Percentiles rank a stretch among this genome's conserved stretches.
These are phyloP conservation scores for Drosophila tripunctata DNA, from an alignment of 2,888 invertebrate genomes.

Conservation along the genomic window DNA sequence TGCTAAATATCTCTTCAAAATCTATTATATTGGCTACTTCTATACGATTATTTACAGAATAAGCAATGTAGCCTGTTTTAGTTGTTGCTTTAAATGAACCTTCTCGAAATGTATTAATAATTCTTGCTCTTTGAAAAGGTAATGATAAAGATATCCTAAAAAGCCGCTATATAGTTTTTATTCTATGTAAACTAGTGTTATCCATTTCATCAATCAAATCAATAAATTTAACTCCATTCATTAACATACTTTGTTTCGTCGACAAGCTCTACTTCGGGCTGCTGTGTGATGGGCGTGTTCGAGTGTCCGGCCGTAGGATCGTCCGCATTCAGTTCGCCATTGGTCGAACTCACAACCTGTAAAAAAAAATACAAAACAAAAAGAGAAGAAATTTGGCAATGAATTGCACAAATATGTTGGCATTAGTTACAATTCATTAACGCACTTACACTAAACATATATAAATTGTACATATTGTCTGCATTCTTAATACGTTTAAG, in stretches of 20 bases:
- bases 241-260: conserved; percentile 97
- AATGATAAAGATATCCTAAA: no score
- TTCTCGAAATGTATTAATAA: no score
- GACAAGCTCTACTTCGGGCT: conserved; percentile 96
- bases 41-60: no score
- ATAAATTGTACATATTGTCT: conserved; percentile 46
- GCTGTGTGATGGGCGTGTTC: conserved; percentile 97
- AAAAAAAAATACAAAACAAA: conserved; percentile 53
- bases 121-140: no score
- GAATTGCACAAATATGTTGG: conserved; percentile 25
- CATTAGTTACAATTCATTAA: conserved; percentile 32
- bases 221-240: conserved; percentile 14
- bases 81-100: no score
- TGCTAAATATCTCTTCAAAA: no score
- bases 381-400: conserved; percentile 22
- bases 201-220: conserved; percentile 23
- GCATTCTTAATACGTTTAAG: conserved; percentile 36
- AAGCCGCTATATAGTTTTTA: no score
- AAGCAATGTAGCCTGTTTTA: no score
- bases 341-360: conserved; percentile 98
- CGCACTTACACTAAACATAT: conserved; percentile 70
- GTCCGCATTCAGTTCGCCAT: conserved; percentile 97
- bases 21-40: no score
- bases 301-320: conserved; percentile 98
- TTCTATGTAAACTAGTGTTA: no score